Base-by-base conservation (phyloP, 1,140 invertebrate species). In the Panulirus ornatus region DNA sequence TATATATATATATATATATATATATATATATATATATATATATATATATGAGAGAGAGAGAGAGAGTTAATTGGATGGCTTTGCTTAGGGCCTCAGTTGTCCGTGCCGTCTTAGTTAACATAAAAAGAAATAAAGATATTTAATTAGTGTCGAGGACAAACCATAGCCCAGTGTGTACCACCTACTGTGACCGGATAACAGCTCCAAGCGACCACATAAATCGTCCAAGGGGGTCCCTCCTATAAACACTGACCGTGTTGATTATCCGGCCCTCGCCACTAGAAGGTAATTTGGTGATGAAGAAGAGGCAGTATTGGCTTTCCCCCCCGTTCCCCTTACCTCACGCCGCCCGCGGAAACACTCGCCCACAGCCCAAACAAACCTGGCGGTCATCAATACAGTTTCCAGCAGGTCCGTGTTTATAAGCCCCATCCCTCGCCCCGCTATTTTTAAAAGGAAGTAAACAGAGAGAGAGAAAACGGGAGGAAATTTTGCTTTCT, bases 351-450 rank as follows among this genome's bases (percentile, higher is more conserved):
- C 0, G 30, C 58, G 58, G 58, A 66, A 66, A 66, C 58, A 30
- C 58, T 66, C 58, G 8, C 58, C 58, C 58, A 5, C 58, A 66
- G 27, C 27, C 58, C 58, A 66, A 66, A 66, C 58, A 66, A 66
- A 66, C 27, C 58, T 11, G 58, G n/a, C 58, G 30, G 16, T 66
- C 58, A 66, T 66, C 58, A 66, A 66, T 66, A 66, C 58, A 66
- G 30, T 66, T 66, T 66, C 58, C n/a, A 66, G 58, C 58, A 5
- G 58, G 58, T 66, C 58, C 1, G 58, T 66, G 58, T 66, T 66
- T 66, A 22, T 66, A 66, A 30, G 58, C 58, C n/a, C n/a, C n/a
- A 66, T 66, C 58, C n/a, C 38, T 76, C 42, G 8, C n/a, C 73
- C 9, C 73, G 5, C n/a, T 9, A 42, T 42, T 76, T 76, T 76